Evolutionary conservation across 2,113 vertebrate species (phyloP).

Genomic region (Trinectes maculatus): DNA sequence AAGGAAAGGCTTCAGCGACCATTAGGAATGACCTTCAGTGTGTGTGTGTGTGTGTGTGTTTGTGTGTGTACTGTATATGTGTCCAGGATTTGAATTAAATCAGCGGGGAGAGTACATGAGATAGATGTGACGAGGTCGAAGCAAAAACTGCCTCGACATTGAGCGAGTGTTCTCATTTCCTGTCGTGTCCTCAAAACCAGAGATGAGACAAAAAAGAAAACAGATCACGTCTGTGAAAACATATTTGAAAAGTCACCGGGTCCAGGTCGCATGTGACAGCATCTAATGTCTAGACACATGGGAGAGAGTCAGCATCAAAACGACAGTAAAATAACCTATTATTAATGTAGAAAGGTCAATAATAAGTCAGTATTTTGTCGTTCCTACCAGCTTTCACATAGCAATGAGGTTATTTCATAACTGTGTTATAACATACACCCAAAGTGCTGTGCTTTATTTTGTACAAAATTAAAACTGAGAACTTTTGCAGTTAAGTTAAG

Average conservation of each 20-base stretch:
- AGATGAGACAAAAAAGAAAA: slow-evolving; percentile 33
- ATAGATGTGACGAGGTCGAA: slow-evolving; percentile 42
- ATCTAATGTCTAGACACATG: slow-evolving; percentile 20
- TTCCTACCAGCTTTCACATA: slow-evolving; percentile 23
- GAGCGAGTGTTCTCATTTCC: slow-evolving; percentile 44
- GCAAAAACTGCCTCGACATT: slow-evolving; percentile 44
- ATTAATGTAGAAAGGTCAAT: slow-evolving; percentile 1
- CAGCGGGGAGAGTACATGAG: slow-evolving; percentile 27
- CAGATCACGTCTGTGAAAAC: slow-evolving; percentile 55
- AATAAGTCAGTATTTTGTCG: slow-evolving; percentile 38
- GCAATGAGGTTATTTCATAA: slow-evolving; percentile 16
- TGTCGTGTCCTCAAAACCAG: slow-evolving; percentile 12
- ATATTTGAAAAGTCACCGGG: slow-evolving; percentile 54
- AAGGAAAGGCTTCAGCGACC: slow-evolving; percentile 54
- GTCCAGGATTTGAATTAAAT: slow-evolving; percentile 48
- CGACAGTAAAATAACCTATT: background rate
- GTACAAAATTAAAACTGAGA: no score
- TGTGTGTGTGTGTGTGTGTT: slow-evolving; percentile 24
- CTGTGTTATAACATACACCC: no score
- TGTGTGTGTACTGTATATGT: background rate
- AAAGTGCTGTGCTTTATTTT: background rate
- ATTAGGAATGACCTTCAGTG: slow-evolving; percentile 66
- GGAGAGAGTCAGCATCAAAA: slow-evolving; percentile 2
- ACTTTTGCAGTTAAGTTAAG: background rate
- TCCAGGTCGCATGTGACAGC: background rate